Percentiles rank a stretch among this genome's conserved stretches.
phyloP scores from a whole-genome alignment of 1,140 invertebrate genomes.

The Conus ventricosus region DNA sequence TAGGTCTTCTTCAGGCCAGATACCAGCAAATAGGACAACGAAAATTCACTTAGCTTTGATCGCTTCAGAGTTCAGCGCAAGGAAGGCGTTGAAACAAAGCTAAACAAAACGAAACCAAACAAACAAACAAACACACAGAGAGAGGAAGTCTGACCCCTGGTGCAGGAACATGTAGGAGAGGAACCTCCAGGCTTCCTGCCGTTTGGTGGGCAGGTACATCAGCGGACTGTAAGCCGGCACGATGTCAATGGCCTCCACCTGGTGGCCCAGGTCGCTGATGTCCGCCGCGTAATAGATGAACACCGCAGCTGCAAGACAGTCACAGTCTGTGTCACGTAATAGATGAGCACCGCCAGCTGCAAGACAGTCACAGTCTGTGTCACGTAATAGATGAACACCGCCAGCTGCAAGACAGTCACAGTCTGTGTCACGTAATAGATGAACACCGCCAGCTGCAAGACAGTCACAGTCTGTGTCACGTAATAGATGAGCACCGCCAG shows the following conservation, averaged over 20 bases:
- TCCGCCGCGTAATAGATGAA: constrained; percentile 26
- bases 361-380: too few relatives aligned
- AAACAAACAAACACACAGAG: not conserved
- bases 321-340: not conserved
- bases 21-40: too few relatives aligned
- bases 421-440: constrained; percentile 24
- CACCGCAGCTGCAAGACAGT: constrained; percentile 8
- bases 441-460: constrained; percentile 34
- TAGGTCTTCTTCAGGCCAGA: too few relatives aligned
- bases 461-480: too few relatives aligned
- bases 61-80: too few relatives aligned
- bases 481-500: constrained; percentile 32
- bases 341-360: constrained; percentile 32
- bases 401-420: too few relatives aligned
- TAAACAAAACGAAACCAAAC: not conserved
- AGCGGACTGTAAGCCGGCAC: constrained; percentile 74
- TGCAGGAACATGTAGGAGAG: constrained; percentile 97
- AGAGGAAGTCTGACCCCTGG: constrained; percentile 80
- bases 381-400: constrained; percentile 29
- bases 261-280: not conserved
- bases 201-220: constrained; percentile 91
- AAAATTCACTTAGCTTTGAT: too few relatives aligned
- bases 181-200: constrained; percentile 89
- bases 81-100: too few relatives aligned
- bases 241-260: constrained; percentile 46